Base-by-base conservation (phyloP, 2,797 vertebrate species). In the Bufotes viridis region DNA sequence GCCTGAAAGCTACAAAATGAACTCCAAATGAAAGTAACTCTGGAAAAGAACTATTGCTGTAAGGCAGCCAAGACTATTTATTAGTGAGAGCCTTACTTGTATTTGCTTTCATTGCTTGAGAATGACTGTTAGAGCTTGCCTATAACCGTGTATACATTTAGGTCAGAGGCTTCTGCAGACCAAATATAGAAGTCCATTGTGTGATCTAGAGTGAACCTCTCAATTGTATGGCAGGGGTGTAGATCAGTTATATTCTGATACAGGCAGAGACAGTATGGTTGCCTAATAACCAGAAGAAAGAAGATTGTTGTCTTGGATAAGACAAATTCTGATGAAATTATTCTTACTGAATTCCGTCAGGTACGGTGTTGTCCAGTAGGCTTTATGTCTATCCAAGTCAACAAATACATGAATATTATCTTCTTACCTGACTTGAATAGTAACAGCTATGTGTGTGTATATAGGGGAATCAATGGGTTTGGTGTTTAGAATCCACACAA, bases 1-100 rank as follows among this genome's bases (percentile, higher is more conserved):
- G 88, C 84, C 84, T 86, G 61, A 89, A 86, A 89, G 84, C 88
- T 87, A 89, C 17, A 82, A 63, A 79, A 84, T 83, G 85, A 65
- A 80, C 87, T 88, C 82, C 87, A 72, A 88, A 88, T 79, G 69
- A 89, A 85, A 63, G 67, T 89, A 89, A 79, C 60, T 67, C 57
- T 60, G 84, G 84, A 86, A 86, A 75, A 69, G 82, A 84, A 63
- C 82, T 14, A 78, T 83, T 83, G 84, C 61, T 24, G 75, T 84
- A 51, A 18, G 1, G 61, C 55, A 78, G 81, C n/a, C 74, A 79
- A 74, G 70, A 53, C 72, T 85, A 51, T 87, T 75, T 87, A 61
- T 72, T 70, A 81, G 69, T 42, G 78, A 72, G 63, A 18, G 34
- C 53, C 29, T 81, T 8, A 22, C 76, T 76, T 42, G 63, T 80